Percentiles rank a stretch among this genome's conserved stretches.
These are phyloP conservation scores for Prunella fulvescens DNA, from an alignment of 2,113 vertebrate species.

Conservation along the genomic window DNA sequence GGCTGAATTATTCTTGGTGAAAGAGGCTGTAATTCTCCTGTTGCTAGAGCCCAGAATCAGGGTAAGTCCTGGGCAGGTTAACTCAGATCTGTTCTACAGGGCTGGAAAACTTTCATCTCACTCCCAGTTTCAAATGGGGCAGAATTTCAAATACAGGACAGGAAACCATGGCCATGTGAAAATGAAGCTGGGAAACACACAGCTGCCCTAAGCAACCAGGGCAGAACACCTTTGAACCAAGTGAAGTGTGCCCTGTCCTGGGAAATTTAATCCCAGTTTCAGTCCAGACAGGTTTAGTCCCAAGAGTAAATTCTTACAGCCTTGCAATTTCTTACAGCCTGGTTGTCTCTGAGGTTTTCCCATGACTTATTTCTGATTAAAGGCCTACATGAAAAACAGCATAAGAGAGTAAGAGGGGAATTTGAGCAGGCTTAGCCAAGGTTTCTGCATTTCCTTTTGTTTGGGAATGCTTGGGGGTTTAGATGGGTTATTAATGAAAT, in stretches of 20 bases:
- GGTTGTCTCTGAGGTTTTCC: not conserved
- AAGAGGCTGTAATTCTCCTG: not conserved
- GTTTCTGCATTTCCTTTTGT: not conserved
- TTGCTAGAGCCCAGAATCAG: not conserved
- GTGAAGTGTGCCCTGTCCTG: not conserved
- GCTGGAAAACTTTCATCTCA: not conserved
- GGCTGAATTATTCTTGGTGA: not conserved
- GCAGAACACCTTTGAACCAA: not conserved
- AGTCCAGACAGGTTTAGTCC: not conserved
- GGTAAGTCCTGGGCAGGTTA: not conserved
- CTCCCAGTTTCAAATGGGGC: not conserved
- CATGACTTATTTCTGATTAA: not conserved
- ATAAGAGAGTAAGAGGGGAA: not conserved
- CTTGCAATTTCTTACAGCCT: not conserved
- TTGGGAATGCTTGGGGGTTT: not conserved
- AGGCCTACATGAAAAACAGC: not conserved
- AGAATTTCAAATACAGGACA: not conserved
- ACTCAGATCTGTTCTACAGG: not conserved
- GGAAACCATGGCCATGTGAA: not conserved
- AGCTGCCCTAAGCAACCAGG: not conserved
- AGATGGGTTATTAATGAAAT: not conserved
- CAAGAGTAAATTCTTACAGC: not conserved
- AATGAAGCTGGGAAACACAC: not conserved
- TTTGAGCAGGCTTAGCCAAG: not conserved
- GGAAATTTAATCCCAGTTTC: not conserved